phyloP scores from a whole-genome alignment of 1,140 invertebrate species.

The Lepidostoma basale region DNA sequence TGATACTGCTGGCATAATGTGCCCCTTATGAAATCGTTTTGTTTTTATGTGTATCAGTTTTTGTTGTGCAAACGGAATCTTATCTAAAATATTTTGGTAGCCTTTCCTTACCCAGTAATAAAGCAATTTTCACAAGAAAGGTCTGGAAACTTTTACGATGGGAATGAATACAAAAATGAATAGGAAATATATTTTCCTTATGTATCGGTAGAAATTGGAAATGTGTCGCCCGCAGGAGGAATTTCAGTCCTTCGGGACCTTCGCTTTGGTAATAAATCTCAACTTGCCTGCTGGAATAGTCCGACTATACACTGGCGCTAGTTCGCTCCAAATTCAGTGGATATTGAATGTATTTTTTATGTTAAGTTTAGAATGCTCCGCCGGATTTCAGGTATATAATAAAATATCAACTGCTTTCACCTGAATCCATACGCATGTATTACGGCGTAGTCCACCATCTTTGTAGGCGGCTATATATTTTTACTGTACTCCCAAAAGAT shows the following conservation, averaged over 20 bases:
- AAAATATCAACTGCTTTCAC: not conserved
- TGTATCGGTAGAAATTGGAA: constrained; percentile 8
- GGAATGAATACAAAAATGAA: constrained; percentile 19
- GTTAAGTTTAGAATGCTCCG: not conserved
- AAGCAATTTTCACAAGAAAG: too few relatives aligned
- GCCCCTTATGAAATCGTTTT: too few relatives aligned
- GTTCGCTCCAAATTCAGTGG: too few relatives aligned
- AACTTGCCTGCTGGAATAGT: constrained; percentile 27
- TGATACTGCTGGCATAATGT: too few relatives aligned
- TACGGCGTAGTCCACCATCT: too few relatives aligned
- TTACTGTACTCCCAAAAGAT: too few relatives aligned
- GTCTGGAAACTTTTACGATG: not conserved
- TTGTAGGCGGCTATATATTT: too few relatives aligned
- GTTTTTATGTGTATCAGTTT: too few relatives aligned
- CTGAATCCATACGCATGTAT: too few relatives aligned
- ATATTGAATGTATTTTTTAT: not conserved
- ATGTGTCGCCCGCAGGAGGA: constrained; percentile 20
- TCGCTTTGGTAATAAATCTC: constrained; percentile 27
- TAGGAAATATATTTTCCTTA: constrained; percentile 4
- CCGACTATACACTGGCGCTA: not conserved
- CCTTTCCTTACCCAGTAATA: too few relatives aligned
- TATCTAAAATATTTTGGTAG: too few relatives aligned
- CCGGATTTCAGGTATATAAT: not conserved
- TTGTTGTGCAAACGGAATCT: too few relatives aligned
- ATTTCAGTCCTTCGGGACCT: constrained; percentile 6